phyloP scores from a whole-genome alignment of 2,113 vertebrate species.

The Centropus unirufus region DNA sequence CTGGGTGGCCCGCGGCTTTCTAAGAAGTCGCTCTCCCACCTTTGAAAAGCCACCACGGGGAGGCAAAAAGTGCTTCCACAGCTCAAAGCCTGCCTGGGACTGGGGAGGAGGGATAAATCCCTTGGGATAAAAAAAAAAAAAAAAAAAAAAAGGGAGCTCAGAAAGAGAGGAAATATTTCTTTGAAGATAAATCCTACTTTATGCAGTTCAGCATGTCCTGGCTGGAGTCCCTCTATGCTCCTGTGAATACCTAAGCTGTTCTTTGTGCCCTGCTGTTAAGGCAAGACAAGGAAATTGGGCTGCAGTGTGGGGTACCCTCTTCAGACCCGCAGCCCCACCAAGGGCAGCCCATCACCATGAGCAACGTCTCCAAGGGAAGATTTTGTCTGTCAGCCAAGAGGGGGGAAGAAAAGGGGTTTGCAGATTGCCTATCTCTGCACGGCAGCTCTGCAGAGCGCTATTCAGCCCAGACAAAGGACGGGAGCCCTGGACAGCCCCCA shows the following conservation, averaged over 20 bases:
- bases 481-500: not conserved
- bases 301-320: not conserved
- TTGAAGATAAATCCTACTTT: conserved; percentile 63
- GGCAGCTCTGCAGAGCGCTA: not conserved
- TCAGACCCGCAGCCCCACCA: accelerated
- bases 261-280: conserved; percentile 6
- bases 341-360: accelerated
- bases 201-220: conserved; percentile 36
- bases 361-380: not conserved
- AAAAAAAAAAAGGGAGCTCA: not conserved
- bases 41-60: not conserved
- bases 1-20: not conserved
- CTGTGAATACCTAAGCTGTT: not conserved
- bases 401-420: not conserved
- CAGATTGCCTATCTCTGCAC: not conserved
- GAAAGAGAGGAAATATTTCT: conserved; percentile 23
- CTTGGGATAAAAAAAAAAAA: not conserved
- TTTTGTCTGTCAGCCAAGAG: not conserved
- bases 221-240: conserved; percentile 10
- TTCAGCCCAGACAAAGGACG: conserved; percentile 17
- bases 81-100: not conserved
- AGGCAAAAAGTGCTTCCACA: not conserved
- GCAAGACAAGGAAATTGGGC: not conserved
- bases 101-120: no score
- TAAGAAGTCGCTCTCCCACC: not conserved